Evolutionary conservation across 1,140 invertebrate species (phyloP), one percentile per base, ranked within the genome.

Genomic region (Habropoda laboriosa): DNA sequence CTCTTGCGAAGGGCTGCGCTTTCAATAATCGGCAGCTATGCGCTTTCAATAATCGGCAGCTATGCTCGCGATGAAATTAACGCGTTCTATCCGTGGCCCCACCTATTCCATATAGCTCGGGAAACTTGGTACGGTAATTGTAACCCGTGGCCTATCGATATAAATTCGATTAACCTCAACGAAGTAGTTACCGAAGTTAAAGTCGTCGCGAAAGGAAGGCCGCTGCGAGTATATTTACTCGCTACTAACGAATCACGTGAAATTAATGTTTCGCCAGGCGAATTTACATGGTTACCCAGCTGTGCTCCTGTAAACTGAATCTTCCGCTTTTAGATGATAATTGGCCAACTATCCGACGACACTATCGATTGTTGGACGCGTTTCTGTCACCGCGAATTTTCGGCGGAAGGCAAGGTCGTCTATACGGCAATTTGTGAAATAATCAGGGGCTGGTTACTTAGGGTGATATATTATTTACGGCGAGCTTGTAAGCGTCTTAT

Each of bases 21-120:
- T 66, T 72, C 81, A 51, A 83, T 83, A 83, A 83, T 81, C 79
- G 81, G 72, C 67, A n/a, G n/a, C n/a, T n/a, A n/a, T n/a, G n/a
- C n/a, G n/a, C n/a, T n/a, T n/a, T n/a, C n/a, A n/a, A n/a, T n/a
- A n/a, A n/a, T n/a, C n/a, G n/a, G n/a, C n/a, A n/a, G 42, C 30
- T 47, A 66, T 60, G 38, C 57, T 38, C 21, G 63, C 24, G 70
- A 47, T 45, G 60, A 49, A 76, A 81, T 81, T 83, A 81, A 83
- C 60, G 79, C 63, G 79, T 79, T 73, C 70, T 61, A 79, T 30
- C 76, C 58, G n/a, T n/a, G n/a, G n/a, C n/a, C n/a, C n/a, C n/a
- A n/a, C n/a, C n/a, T n/a, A n/a, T n/a, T n/a, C n/a, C n/a, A n/a
- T n/a, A n/a, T n/a, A n/a, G n/a, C n/a, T n/a, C n/a, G n/a, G n/a